Base-by-base conservation (phyloP, 2,888 invertebrate species). In the Dascillus cervinus region DNA sequence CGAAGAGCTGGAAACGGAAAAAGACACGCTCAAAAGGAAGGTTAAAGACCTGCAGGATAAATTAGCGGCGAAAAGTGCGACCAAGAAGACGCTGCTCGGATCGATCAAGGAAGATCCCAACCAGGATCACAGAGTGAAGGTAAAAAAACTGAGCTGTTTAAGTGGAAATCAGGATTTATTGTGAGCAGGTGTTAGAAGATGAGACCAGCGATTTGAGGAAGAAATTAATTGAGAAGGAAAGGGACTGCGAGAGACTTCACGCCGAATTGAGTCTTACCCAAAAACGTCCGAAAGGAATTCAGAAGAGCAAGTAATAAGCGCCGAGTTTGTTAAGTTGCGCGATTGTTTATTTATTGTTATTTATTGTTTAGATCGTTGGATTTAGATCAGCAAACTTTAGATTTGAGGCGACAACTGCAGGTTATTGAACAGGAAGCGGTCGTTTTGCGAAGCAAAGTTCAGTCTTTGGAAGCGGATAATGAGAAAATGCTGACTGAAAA, bases 1-100 rank as follows among this genome's bases (percentile, higher is more conserved):
- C 34, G 86, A 87, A 60, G 86, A 86, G 49, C 65, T 87, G 43
- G 89, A 91, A 65, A 76, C 74, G 43, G 86, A 89, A 53, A 84
- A 81, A 53, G 79, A 82, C 36, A 75, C 75, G 25, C 63, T 80
- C 8, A 82, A 78, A 55, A 77, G 77, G 47, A 82, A 87, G 67
- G 71, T 84, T 4, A 80, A 80, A 49, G 86, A 87, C 44, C 65
- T 89, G 13, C 77, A 83, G 44, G 81, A 83, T 3, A 85, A 84
- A 65, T 57, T 83, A 13, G 67, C 71, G 23, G 63, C 62, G 11
- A 69, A 64, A 49, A 59, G 55, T 19, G 43, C 43, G 2, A 17
- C 8, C 17, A 57, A 52, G 44, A 50, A 52, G 26, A 38, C 52
- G 10, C 9, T 52, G 11, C 20, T 53, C 22, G 40, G 42, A 15